A percentile compares a stretch with the other conserved stretches of the same genome.
Conservation (phyloP, 2,888 invertebrate genomes). For the Aleiodes testaceus region DNA sequence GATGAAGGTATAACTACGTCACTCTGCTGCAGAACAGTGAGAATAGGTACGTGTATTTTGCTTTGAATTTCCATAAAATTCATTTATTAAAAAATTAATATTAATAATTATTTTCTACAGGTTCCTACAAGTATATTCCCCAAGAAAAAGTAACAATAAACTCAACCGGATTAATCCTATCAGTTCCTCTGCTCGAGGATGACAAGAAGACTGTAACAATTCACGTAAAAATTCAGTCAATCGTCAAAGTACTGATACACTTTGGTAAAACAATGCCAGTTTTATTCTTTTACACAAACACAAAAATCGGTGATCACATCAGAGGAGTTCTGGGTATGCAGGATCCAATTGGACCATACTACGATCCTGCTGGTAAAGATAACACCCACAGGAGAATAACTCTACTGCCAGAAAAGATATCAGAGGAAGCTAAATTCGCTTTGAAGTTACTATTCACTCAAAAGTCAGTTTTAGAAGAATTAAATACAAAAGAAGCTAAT, state of each 20-base stretch:
- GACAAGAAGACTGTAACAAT: constrained; percentile 74
- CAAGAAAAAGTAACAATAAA: constrained; percentile 80
- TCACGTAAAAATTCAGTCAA: constrained; percentile 80
- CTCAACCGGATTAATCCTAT: constrained; percentile 71
- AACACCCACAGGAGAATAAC: constrained; percentile 85
- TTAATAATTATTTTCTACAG: background rate
- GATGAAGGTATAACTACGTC: constrained; percentile 70
- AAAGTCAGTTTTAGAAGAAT: constrained; percentile 78
- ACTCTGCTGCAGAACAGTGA: constrained; percentile 83
- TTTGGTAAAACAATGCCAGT: constrained; percentile 85
- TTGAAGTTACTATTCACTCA: constrained; percentile 79
- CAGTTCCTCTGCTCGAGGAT: constrained; percentile 72
- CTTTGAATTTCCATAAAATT: no score
- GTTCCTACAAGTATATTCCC: constrained; percentile 87
- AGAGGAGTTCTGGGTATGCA: constrained; percentile 83
- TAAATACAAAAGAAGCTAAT: constrained; percentile 85
- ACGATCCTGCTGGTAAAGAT: constrained; percentile 75
- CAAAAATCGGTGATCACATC: constrained; percentile 80
- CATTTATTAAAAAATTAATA: no score
- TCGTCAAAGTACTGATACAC: constrained; percentile 84
- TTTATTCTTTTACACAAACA: constrained; percentile 85
- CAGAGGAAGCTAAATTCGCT: constrained; percentile 79
- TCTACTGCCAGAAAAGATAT: constrained; percentile 81
- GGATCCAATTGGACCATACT: constrained; percentile 74
- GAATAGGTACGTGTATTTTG: constrained; percentile 76